phyloP scores from a whole-genome alignment of 2,113 vertebrate species.

The Scolopax mira region DNA sequence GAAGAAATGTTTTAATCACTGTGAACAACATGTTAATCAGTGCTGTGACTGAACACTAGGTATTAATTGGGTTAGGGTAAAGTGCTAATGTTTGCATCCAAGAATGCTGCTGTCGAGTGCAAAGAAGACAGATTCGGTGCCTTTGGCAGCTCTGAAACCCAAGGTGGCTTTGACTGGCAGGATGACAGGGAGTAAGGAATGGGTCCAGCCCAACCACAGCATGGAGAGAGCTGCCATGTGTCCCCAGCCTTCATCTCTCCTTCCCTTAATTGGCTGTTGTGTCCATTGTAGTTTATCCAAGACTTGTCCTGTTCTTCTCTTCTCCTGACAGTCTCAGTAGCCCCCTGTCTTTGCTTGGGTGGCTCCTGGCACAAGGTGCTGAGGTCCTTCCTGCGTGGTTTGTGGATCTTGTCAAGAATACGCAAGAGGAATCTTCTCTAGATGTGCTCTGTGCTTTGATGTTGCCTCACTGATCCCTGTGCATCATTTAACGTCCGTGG shows the following conservation, averaged over 20 bases:
- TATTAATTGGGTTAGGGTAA: constrained; percentile 80
- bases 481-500: accelerated
- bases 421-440: neutral
- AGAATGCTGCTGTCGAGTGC: neutral
- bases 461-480: neutral
- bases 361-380: neutral
- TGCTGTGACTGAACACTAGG: constrained; percentile 73
- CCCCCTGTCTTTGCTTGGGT: neutral
- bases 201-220: neutral
- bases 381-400: neutral
- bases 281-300: neutral
- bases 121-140: neutral
- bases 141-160: constrained; percentile 1
- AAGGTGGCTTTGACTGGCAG: neutral
- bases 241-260: neutral
- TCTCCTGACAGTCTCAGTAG: neutral
- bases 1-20: constrained; percentile 86
- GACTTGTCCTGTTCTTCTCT: neutral
- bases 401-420: neutral
- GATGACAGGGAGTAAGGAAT: neutral
- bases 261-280: neutral
- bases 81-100: constrained; percentile 70
- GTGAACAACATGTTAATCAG: constrained; percentile 80
- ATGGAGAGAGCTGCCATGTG: neutral
- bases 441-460: neutral